Percentiles rank a stretch among this genome's conserved stretches.
phyloP scores from a whole-genome alignment of 2,113 vertebrate species.

The Toxostoma redivivum region DNA sequence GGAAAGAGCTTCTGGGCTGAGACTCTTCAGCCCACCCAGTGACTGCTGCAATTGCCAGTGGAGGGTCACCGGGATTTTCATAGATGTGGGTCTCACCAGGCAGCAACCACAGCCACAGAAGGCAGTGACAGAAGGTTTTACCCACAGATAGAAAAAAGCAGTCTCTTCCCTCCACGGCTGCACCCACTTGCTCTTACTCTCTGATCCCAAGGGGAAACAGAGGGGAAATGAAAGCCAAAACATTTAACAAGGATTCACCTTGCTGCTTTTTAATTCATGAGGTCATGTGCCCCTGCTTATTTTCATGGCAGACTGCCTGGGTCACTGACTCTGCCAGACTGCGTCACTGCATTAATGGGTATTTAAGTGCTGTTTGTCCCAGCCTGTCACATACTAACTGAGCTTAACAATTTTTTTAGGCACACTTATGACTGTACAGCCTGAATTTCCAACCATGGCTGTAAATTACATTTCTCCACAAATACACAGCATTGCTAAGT shows the following conservation, averaged over 20 bases:
- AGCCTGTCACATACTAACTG: neutral
- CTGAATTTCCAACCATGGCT: neutral
- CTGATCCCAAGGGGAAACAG: neutral
- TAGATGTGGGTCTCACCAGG: neutral
- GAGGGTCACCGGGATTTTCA: neutral
- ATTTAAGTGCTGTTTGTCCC: neutral
- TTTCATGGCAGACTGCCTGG: slow-evolving; percentile 8
- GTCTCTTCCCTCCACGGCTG: neutral
- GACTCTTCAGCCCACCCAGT: neutral
- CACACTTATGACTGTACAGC: neutral
- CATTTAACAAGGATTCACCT: neutral
- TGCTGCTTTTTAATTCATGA: slow-evolving; percentile 24
- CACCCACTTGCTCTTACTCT: neutral
- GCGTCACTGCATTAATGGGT: slow-evolving; percentile 15
- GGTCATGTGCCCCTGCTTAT: neutral
- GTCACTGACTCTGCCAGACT: neutral
- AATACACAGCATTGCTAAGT: neutral
- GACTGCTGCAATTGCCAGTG: neutral
- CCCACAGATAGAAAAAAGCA: neutral
- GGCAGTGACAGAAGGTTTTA: neutral
- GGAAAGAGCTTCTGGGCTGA: neutral
- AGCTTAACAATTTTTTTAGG: neutral
- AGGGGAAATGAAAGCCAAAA: neutral
- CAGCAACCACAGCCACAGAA: neutral
- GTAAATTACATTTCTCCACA: neutral